Evolutionary conservation across 2,888 invertebrate species (phyloP).

Genomic region (Cerastoderma edule): DNA sequence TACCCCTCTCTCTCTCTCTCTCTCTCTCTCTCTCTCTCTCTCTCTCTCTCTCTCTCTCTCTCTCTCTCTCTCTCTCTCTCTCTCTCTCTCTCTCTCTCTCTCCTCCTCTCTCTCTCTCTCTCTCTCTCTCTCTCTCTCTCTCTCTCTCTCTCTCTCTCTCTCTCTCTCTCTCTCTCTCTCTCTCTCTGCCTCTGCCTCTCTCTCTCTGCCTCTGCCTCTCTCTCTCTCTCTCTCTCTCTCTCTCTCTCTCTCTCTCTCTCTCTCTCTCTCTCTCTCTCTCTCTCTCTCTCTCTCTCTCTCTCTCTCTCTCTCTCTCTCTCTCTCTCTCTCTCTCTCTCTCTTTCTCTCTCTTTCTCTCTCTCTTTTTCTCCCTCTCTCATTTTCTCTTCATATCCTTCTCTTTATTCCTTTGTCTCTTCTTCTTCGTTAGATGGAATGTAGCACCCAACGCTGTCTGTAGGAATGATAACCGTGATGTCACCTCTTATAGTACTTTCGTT

Average conservation of each 20-base stretch:
- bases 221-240: neutral
- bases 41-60: neutral
- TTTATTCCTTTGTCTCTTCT: neutral
- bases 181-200: too few relatives aligned
- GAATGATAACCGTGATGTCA: too few relatives aligned
- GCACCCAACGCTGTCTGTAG: too few relatives aligned
- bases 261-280: neutral
- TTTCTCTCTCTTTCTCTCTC: neutral
- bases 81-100: slow-evolving; percentile 2
- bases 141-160: neutral
- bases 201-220: too few relatives aligned
- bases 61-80: neutral
- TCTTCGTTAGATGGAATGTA: too few relatives aligned
- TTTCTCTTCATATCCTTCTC: neutral
- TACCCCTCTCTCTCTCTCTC: too few relatives aligned
- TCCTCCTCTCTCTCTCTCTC: neutral
- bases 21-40: too few relatives aligned
- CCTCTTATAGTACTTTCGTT: too few relatives aligned
- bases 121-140: neutral
- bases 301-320: neutral
- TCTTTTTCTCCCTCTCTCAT: neutral
- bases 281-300: neutral
- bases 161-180: neutral
- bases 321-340: neutral
- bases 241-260: neutral